Evolutionary conservation across 1,140 invertebrate species (phyloP), one percentile per base, ranked within the genome.

Genomic region (Caerostris darwini): DNA sequence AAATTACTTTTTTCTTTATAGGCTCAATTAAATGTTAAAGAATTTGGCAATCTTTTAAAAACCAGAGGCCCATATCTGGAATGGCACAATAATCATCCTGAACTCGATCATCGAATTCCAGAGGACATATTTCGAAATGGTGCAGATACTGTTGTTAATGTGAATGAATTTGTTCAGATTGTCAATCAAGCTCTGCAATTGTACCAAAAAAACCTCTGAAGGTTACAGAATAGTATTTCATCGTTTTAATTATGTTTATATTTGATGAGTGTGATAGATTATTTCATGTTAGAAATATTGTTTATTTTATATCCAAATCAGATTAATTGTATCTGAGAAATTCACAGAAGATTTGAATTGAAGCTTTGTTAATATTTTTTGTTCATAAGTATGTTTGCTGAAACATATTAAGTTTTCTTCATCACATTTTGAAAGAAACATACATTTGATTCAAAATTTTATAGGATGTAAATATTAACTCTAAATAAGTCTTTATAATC

Each of bases 41-140:
- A 94, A 81, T 95, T 94, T 92, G 94, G 59, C 19, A 85, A 64
- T n/a, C 57, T 95, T 7, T 82, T 95, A 6, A 94, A 82, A 85
- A 64, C 81, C 19, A 77, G 95, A 59, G 95, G 95, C 3, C 94
- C 95, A 7, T 95, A 95, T 77, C 64, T 95, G 4, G 95, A 95
- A 67, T 95, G 95, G 95, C 93, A 95, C 19, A 95, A 95, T 19
- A 92, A 64, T 34, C 94, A 95, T 61, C 61, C 90, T 12, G 90
- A 95, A 82, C 64, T 95, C 3, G 83, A 94, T 64, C 71, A 50
- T 5, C 58, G 19, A 7, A 77, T 77, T 54, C 71, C 82, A 17
- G 82, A 91, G 17, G 95, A 95, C n/a, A 54, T 94, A 67, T 94
- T 85, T 54, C 94, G 94, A 12, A 94, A 94, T 81, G 89, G 88